Percentiles rank a stretch among this genome's conserved stretches.
Evolutionary conservation across 2,113 vertebrate genomes (phyloP).

Genomic region (Engraulis encrasicolus): DNA sequence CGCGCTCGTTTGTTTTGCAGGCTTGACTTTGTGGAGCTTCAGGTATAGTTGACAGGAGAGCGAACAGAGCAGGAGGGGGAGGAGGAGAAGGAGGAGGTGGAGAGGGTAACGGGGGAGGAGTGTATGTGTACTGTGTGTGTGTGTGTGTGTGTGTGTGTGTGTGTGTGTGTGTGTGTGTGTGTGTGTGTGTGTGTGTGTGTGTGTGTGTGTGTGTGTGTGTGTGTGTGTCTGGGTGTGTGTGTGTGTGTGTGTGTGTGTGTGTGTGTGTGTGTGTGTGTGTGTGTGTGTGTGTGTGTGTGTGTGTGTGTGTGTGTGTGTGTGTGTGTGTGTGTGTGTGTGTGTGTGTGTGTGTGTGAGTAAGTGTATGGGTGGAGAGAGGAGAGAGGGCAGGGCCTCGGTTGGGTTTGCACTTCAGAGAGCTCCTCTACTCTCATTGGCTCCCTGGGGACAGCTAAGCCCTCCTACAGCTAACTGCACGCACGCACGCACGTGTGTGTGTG

Average conservation of each 20-base stretch:
- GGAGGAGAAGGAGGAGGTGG: neutral
- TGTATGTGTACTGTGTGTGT: no score
- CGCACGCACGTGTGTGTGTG: no score
- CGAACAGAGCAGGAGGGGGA: neutral
- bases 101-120: neutral
- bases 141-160: neutral
- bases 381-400: neutral
- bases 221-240: neutral
- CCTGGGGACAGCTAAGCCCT: neutral
- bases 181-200: neutral
- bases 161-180: neutral
- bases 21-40: neutral
- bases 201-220: neutral
- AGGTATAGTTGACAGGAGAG: constrained; percentile 4
- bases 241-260: neutral
- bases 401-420: neutral
- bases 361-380: neutral
- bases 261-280: neutral
- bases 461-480: neutral
- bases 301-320: neutral
- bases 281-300: no score
- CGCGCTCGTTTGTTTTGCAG: neutral
- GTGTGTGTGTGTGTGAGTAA: neutral
- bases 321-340: neutral
- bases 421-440: constrained; percentile 5